Evolutionary conservation across 2,113 vertebrate species (phyloP), one percentile per base, ranked within the genome.

Genomic region (Urocolius indicus): DNA sequence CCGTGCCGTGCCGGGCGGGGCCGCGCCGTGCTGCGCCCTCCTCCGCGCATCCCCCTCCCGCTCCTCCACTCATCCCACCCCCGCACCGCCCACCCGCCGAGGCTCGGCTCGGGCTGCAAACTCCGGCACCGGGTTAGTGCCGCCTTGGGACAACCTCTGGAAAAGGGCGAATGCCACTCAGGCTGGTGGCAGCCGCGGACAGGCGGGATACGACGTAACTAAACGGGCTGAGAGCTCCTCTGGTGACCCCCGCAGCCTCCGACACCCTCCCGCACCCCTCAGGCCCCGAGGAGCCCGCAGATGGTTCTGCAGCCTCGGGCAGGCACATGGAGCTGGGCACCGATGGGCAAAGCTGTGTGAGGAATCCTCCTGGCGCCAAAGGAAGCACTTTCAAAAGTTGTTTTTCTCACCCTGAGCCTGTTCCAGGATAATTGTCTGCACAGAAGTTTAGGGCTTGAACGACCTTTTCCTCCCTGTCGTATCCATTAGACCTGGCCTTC

Each of bases 331-430:
- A 61, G 49, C 24, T 29, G 2, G 16, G 1, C n/a, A 11, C 22
- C 5, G 7, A 2, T 1, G 48, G 36, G 66, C 17, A 11, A 24
- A 17, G 55, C 72, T 21, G 61, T 23, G 2, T 23, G 23, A 30
- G 16, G 5, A 26, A 43, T 14, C 16, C 0, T 0, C 49, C 45
- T 2, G 5, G 72, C 0, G 0, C 92, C 71, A 3, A 24, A 67
- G 23, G 6, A 26, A 75, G 6, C 21, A 0, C 26, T 38, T 12
- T 1, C 38, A 24, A 61, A 79, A 61, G 27, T 62, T 24, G 0
- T 8, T 90, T 80, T 36, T 32, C 68, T 48, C 68, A 1, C 90
- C 1, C 2, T 19, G 48, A 10, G 49, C 41, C 30, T 3, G 9
- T 59, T 55, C 43, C 18, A 0, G 61, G 57, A 21, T 67, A 61